Conservation (phyloP, 2,888 invertebrate species). For the Osedax frankpressi region DNA sequence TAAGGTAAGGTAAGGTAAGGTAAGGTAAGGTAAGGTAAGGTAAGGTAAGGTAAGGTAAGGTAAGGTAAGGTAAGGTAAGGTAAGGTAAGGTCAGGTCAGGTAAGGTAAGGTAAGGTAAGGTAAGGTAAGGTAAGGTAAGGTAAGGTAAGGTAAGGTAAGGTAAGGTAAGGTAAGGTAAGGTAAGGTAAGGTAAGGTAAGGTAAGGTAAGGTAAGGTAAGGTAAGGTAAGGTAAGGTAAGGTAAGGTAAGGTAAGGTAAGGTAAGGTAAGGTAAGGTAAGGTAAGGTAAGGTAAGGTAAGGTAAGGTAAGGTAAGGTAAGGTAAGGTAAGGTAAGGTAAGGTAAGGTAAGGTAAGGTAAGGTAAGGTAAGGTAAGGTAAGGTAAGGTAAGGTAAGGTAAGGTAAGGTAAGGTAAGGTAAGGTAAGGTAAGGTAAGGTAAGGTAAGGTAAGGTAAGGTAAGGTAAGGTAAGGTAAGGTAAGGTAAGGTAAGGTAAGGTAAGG, state of each 20-base stretch:
- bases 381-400: background rate
- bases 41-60: background rate
- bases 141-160: background rate
- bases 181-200: background rate
- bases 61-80: background rate
- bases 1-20: background rate
- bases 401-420: background rate
- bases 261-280: background rate
- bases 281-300: background rate
- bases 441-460: background rate
- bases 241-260: background rate
- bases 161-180: background rate
- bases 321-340: background rate
- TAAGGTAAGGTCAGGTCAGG: background rate
- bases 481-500: background rate
- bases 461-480: background rate
- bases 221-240: background rate
- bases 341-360: background rate
- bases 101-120: background rate
- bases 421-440: background rate
- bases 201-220: background rate
- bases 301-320: background rate
- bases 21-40: background rate
- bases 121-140: background rate
- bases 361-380: background rate